Conservation (phyloP, 1,140 invertebrate genomes). For the Anastrepha ludens region DNA sequence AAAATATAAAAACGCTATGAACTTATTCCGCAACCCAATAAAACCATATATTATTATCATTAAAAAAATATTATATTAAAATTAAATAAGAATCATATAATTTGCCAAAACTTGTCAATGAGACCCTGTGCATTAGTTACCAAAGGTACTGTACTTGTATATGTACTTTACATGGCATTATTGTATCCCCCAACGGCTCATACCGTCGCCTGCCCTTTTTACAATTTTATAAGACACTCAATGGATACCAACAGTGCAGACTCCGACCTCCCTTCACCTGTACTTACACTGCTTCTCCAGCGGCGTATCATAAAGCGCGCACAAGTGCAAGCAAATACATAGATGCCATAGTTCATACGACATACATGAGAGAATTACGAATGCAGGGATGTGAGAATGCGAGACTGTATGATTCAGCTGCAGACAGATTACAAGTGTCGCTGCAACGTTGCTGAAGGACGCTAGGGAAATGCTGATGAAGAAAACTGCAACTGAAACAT, state of each 20-base stretch:
- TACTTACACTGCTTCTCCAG: background rate
- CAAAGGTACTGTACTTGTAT: no score
- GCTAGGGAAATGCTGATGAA: slow-evolving; percentile 27
- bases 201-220: background rate
- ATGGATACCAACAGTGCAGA: background rate
- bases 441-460: slow-evolving; percentile 54
- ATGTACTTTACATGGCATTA: background rate
- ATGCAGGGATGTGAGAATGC: background rate
- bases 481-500: slow-evolving; percentile 52
- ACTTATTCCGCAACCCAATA: no score
- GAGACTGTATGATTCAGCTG: slow-evolving; percentile 28
- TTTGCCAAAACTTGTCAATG: no score
- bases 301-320: background rate
- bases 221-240: slow-evolving; percentile 27
- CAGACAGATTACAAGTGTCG: slow-evolving; percentile 57
- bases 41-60: no score
- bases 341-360: background rate
- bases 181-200: background rate
- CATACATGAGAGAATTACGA: background rate
- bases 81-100: no score
- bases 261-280: background rate
- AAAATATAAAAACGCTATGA: no score
- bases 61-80: no score
- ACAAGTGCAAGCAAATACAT: background rate
- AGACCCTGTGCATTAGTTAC: no score